Percentiles rank a stretch among this genome's conserved stretches.
Evolutionary conservation across 2,888 invertebrate species (phyloP).

Genomic region (Lepidochitona cinerea): DNA sequence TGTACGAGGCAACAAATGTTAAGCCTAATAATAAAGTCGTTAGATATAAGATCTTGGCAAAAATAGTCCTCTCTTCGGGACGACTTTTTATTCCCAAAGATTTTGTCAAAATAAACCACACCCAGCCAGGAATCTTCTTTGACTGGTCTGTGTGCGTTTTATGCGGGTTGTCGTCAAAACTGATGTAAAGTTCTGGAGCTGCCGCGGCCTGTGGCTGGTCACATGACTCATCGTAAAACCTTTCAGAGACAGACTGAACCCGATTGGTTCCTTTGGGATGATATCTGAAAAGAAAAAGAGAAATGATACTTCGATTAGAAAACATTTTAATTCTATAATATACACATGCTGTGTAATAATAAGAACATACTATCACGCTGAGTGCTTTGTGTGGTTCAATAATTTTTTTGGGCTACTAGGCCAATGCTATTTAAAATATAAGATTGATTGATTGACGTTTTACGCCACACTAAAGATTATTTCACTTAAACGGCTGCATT

Average conservation of each 20-base stretch:
- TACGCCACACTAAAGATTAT: too few species aligned
- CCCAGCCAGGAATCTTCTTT: slow-evolving; percentile 61
- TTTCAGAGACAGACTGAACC: neutral
- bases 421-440: too few species aligned
- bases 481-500: too few species aligned
- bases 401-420: too few species aligned
- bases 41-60: slow-evolving; percentile 61
- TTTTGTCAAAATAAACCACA: slow-evolving; percentile 64
- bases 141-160: slow-evolving; percentile 45
- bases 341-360: too few species aligned
- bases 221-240: neutral
- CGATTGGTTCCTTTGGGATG: neutral
- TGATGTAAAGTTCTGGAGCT: neutral
- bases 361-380: too few species aligned
- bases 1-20: slow-evolving; percentile 54
- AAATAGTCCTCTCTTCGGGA: slow-evolving; percentile 46
- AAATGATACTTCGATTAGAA: too few species aligned
- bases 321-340: too few species aligned
- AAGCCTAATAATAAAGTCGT: slow-evolving; percentile 58
- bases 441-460: too few species aligned
- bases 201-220: neutral
- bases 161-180: neutral
- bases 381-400: too few species aligned
- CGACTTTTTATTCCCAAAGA: slow-evolving; percentile 61
- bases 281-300: too few species aligned